Evolutionary conservation across 2,888 invertebrate species (phyloP), one percentile per base, ranked within the genome.

Genomic region (Strigamia transsilvanica): DNA sequence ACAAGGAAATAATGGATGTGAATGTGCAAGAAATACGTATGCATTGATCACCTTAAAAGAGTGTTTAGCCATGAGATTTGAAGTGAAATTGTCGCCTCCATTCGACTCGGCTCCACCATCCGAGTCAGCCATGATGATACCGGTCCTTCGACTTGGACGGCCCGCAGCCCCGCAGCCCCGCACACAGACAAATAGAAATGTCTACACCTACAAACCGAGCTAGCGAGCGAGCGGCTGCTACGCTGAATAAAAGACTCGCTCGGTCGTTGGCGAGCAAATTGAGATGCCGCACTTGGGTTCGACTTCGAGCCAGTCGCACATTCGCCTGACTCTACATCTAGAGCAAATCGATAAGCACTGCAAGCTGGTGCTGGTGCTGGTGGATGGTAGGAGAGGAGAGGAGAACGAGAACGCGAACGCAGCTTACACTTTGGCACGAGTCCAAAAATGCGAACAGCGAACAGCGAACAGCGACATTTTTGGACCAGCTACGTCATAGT

Each of bases 91-190:
- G 78, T 78, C 32, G 13, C 78, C 78, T 34, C 41, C 41, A 41
- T 78, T 78, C 34, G 34, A 38, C 34, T 78, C 78, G n/a, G n/a
- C 41, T 13, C 18, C 41, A 18, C 41, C n/a, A 21, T 78, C 41
- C 27, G 78, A 78, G 78, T 78, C 78, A n/a, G 78, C 34, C 78
- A 78, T 78, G 18, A 61, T 61, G 56, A 56, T 15, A 9, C n/a
- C 10, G 2, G 5, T 1, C 3, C 3, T 27, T 3, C 27, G 27
- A 1, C 27, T 3, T 3, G n/a, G n/a, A n/a, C n/a, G n/a, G 34
- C 34, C 3, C 4, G 34, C 34, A 34, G 34, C 4, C 34, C 4
- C 4, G 34, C 34, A 42, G 15, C 46, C 46, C 46, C 46, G 4
- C 46, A 46, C 13, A 12, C 12, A 1, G 2, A 15, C 1, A 15